phyloP scores from a whole-genome alignment of 2,113 vertebrate genomes.

The Isurus oxyrinchus region DNA sequence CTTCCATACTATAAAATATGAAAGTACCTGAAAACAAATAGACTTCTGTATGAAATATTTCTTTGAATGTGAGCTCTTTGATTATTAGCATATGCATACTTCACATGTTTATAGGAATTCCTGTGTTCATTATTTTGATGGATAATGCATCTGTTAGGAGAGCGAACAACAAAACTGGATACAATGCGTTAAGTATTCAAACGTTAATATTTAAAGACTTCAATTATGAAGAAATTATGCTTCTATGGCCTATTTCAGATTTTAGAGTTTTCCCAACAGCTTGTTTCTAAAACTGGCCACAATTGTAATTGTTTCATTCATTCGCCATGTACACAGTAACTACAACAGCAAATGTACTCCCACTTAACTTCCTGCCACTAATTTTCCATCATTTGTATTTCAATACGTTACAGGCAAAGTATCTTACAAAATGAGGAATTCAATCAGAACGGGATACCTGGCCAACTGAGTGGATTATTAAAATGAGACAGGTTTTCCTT shows the following conservation, averaged over 20 bases:
- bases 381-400: slow-evolving; percentile 34
- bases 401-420: background rate
- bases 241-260: background rate
- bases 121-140: background rate
- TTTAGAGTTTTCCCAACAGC: background rate
- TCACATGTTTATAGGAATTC: background rate
- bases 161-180: background rate
- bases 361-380: slow-evolving; percentile 9
- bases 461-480: slow-evolving; percentile 37
- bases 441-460: background rate
- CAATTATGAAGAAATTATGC: background rate
- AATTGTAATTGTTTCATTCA: background rate
- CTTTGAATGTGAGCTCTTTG: background rate
- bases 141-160: background rate
- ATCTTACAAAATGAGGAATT: background rate
- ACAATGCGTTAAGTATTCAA: background rate
- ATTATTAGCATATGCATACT: background rate
- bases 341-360: background rate
- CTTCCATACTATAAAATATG: background rate
- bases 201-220: background rate
- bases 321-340: background rate
- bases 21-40: background rate
- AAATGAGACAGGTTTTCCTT: slow-evolving; percentile 34
- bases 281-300: background rate
- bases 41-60: background rate